These are phyloP conservation scores for Tarsius wallacei DNA, from an alignment of 2,797 vertebrate species.

Conservation along the genomic window DNA sequence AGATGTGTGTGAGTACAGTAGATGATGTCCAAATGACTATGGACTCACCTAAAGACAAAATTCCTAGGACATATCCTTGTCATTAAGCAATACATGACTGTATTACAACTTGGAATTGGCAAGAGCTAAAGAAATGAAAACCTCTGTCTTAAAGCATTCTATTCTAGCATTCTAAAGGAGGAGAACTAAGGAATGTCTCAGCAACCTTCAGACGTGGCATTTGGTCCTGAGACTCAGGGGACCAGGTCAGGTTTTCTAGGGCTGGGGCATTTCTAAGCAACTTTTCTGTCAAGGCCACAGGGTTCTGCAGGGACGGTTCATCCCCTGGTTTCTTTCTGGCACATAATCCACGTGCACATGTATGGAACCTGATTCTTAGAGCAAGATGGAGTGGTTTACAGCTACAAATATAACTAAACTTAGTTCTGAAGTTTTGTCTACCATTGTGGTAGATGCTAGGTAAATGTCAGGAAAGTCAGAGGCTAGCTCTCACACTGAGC, in stretches of 20 bases:
- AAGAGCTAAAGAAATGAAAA: background rate
- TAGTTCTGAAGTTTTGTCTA: background rate
- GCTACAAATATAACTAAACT: fast-evolving
- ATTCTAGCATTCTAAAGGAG: background rate
- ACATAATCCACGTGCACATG: fast-evolving
- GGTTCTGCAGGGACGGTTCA: fast-evolving
- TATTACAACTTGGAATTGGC: background rate
- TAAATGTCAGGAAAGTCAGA: fast-evolving
- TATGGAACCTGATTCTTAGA: background rate
- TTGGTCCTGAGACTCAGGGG: fast-evolving
- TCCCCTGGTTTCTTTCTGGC: fast-evolving
- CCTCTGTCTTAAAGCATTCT: background rate
- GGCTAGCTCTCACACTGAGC: fast-evolving
- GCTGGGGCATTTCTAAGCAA: no score
- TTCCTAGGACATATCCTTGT: background rate
- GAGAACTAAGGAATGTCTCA: fast-evolving
- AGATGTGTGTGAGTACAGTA: background rate
- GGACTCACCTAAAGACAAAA: background rate
- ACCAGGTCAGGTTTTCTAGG: fast-evolving
- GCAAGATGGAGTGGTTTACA: fast-evolving
- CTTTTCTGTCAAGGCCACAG: fast-evolving
- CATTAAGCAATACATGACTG: background rate
- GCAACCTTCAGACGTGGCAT: fast-evolving
- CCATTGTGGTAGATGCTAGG: fast-evolving
- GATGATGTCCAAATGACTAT: fast-evolving